Conservation (phyloP, 2,888 invertebrate genomes). For the Agrotis exclamationis region DNA sequence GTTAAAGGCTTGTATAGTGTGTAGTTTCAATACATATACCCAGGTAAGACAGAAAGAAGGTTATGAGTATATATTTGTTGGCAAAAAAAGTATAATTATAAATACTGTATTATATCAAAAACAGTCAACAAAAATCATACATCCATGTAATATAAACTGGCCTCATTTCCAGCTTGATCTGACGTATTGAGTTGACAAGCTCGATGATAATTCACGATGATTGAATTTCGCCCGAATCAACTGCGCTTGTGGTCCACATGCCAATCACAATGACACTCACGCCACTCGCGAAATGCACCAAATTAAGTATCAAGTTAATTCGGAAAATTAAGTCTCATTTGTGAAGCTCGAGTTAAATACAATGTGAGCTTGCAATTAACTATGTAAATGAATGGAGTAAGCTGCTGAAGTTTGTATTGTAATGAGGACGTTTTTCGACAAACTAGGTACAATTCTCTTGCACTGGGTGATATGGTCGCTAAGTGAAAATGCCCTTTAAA, state of each 20-base stretch:
- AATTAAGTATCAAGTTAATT: constrained; percentile 34
- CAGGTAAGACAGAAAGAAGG: too few species aligned
- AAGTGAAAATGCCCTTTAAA: too few species aligned
- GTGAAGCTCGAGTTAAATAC: constrained; percentile 7
- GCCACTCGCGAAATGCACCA: constrained; percentile 23
- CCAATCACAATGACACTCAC: constrained; percentile 37
- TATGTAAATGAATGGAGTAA: constrained; percentile 11
- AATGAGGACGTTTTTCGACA: neutral
- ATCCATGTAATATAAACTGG: constrained; percentile 6
- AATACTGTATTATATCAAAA: too few species aligned
- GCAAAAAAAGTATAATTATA: too few species aligned
- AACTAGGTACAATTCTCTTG: too few species aligned
- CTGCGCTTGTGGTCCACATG: constrained; percentile 18
- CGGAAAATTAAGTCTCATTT: constrained; percentile 23
- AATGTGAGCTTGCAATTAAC: constrained; percentile 12
- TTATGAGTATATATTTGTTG: too few species aligned
- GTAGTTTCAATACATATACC: too few species aligned
- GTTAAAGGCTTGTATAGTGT: too few species aligned
- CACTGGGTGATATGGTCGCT: too few species aligned
- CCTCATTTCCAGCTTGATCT: constrained; percentile 11
- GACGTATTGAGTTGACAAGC: constrained; percentile 31
- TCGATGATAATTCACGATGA: constrained; percentile 48
- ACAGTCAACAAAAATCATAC: constrained; percentile 13
- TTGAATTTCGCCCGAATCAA: constrained; percentile 39
- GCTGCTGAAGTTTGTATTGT: neutral